These are phyloP conservation scores for Pogonocichla stellata DNA, from an alignment of 2,113 vertebrate species.

Conservation along the genomic window DNA sequence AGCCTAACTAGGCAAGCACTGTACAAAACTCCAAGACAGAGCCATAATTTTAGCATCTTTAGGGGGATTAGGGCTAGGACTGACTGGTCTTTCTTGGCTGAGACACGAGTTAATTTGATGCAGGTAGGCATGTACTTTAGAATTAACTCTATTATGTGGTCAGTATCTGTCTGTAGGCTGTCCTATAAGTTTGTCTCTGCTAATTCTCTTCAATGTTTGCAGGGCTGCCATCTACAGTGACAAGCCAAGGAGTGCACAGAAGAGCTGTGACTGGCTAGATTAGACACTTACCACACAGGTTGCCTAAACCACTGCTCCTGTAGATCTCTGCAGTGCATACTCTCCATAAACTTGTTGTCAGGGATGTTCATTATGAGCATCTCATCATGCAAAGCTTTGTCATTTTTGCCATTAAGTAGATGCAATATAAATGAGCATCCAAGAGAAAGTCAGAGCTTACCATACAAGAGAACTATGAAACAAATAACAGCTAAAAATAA, in stretches of 20 bases:
- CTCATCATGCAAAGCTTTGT: background rate
- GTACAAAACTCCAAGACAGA: background rate
- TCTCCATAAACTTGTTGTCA: background rate
- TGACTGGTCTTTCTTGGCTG: background rate
- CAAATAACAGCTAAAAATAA: background rate
- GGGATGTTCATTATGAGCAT: background rate
- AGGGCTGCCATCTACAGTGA: background rate
- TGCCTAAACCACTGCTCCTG: background rate
- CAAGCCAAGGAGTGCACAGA: background rate
- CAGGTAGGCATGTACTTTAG: background rate
- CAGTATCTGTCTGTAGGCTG: background rate
- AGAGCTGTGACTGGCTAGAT: background rate
- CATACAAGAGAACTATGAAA: background rate
- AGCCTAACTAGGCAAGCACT: background rate
- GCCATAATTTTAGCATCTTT: background rate
- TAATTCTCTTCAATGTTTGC: background rate
- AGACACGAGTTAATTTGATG: background rate
- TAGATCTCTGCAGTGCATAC: background rate
- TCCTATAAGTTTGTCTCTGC: background rate
- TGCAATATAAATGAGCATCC: background rate
- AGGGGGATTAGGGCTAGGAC: background rate
- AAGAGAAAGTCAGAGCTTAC: background rate
- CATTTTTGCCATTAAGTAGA: background rate
- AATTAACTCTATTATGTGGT: background rate
- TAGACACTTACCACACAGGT: background rate